Percentiles rank a stretch among this genome's conserved stretches.
Conservation (phyloP, 2,888 invertebrate genomes). For the Acanthococcus lagerstroemiae region DNA sequence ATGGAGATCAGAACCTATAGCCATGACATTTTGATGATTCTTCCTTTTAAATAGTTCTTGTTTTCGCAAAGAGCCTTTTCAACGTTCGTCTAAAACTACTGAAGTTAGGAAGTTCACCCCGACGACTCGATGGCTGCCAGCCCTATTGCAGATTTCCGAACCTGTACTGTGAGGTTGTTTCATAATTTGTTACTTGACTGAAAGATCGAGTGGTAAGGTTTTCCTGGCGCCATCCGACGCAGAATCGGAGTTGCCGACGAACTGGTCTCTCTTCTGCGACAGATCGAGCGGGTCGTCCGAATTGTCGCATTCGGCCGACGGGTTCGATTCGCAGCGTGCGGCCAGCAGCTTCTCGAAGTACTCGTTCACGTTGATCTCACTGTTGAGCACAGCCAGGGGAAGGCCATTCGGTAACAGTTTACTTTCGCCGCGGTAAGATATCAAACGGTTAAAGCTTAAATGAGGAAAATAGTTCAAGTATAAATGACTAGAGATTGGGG, state of each 20-base stretch:
- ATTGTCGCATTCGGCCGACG: neutral
- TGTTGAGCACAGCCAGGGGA: neutral
- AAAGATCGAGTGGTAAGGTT: slow-evolving; percentile 8
- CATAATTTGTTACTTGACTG: neutral
- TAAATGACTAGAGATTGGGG: slow-evolving; percentile 21
- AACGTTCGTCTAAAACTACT: too few species aligned
- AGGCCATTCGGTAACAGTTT: neutral
- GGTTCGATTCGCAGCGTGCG: neutral
- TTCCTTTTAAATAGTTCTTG: too few species aligned
- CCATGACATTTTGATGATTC: too few species aligned
- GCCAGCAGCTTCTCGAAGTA: slow-evolving; percentile 8
- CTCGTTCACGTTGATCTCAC: neutral
- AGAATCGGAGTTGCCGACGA: neutral
- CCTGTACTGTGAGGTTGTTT: neutral
- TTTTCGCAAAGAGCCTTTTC: too few species aligned
- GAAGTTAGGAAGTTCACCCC: too few species aligned
- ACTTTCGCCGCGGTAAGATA: neutral
- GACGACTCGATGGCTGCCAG: too few species aligned
- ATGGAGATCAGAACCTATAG: too few species aligned
- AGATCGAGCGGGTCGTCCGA: slow-evolving; percentile 11
- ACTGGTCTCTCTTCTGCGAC: neutral
- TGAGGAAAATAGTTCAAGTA: slow-evolving; percentile 17
- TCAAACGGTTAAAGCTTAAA: slow-evolving; percentile 2
- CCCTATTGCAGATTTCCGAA: too few species aligned
- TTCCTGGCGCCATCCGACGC: neutral